A percentile compares a stretch with the other conserved stretches of the same genome.
phyloP scores from a whole-genome alignment of 2,888 invertebrate species.

The Phengaris alcon region DNA sequence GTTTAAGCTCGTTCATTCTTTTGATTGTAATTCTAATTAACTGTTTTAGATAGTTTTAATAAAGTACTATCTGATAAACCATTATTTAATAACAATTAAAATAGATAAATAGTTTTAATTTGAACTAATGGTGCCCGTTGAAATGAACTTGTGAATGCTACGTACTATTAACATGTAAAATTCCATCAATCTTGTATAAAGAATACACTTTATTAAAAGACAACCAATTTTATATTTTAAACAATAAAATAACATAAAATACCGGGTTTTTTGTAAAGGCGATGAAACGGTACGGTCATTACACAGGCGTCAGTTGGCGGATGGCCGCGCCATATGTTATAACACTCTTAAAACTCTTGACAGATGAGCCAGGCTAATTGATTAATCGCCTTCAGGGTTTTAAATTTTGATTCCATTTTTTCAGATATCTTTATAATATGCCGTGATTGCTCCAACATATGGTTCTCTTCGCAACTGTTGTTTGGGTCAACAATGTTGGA shows the following conservation, averaged over 20 bases:
- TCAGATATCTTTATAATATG: slow-evolving; percentile 70
- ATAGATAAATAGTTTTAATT: not conserved
- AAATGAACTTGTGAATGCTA: not conserved
- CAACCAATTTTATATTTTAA: slow-evolving; percentile 9
- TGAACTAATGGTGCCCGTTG: not conserved
- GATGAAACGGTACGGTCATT: slow-evolving; percentile 52
- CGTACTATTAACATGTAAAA: not conserved
- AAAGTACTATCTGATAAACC: not conserved
- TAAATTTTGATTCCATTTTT: slow-evolving; percentile 69
- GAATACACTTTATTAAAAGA: not conserved
- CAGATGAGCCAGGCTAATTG: slow-evolving; percentile 71
- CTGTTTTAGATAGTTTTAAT: slow-evolving; percentile 8
- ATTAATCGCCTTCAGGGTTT: slow-evolving; percentile 69
- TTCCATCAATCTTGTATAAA: not conserved
- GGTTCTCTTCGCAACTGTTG: slow-evolving; percentile 60
- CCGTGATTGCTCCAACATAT: slow-evolving; percentile 74
- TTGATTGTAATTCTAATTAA: slow-evolving; percentile 16
- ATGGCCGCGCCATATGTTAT: slow-evolving; percentile 67
- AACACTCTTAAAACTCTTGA: slow-evolving; percentile 66
- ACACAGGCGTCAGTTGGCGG: slow-evolving; percentile 72
- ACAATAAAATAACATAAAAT: slow-evolving; percentile 17
- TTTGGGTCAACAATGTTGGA: slow-evolving; percentile 38
- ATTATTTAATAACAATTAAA: not conserved
- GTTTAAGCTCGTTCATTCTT: not conserved
- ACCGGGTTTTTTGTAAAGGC: slow-evolving; percentile 27